Base-by-base conservation (phyloP, 2,888 invertebrate species). In the Drosophila percnosoma region DNA sequence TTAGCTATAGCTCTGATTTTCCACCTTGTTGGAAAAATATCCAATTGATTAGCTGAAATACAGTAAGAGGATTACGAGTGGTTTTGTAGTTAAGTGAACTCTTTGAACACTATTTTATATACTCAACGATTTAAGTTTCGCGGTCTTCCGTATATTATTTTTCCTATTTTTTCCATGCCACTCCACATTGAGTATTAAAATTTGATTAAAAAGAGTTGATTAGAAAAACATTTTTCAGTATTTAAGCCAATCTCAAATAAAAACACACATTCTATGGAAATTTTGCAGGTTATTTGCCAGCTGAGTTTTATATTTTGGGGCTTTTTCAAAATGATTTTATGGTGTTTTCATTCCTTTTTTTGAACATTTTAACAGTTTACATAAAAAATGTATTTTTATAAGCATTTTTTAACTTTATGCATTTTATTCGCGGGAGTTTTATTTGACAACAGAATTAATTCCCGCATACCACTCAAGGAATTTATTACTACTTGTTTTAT, bases 31-130 rank as follows among this genome's bases (percentile, higher is more conserved):
- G 70, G 49, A 29, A 64, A 85, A 72, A 85, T 77, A 85, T 72
- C 68, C 80, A 87, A 83, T 88, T 88, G 80, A 85, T 82, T 68
- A 58, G 34, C 54, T 74, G 65, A 64, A 73, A 82, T 71, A 68
- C 69, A 72, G 63, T 85, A 87, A 87, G 73, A 54, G 82, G 88
- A 83, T 83, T 85, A 53, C 34, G 54, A 48, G 61, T 68, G 73
- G 69, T 73, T 81, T 62, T 52, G n/a, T 57, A 78, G 79, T 65
- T 82, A 69, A 65, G 36, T 57, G 31, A 31, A 53, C 27, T 61
- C 27, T 62, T 34, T 34, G 11, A 18, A 48, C 5, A 42, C 34
- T 33, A 48, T 61, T 65, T 61, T 68, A 18, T 34, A 36, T 21
- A 57, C 42, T 34, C 4, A 15, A 33, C 24, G 42, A 64, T 65